Evolutionary conservation across 2,888 invertebrate genomes (phyloP), one percentile per base, ranked within the genome.

Genomic region (Petrophora chlorosata): DNA sequence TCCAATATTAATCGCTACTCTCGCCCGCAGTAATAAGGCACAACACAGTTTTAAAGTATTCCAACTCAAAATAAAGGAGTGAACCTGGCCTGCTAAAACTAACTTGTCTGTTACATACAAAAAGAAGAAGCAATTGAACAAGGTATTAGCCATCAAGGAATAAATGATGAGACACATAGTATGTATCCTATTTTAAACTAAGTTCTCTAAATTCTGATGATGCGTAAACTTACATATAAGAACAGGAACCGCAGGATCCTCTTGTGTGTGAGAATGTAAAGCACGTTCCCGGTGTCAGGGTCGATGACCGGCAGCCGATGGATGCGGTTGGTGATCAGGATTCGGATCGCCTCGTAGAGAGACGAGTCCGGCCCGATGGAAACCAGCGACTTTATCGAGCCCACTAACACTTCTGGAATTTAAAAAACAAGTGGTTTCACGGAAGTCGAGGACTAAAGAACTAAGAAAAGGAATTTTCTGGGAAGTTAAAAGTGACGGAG

Each of bases 221-320:
- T n/a, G n/a, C 35, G 22, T 30, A 15, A 8, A 94, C 98, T 96
- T 90, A 99, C 99, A 91, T 98, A 99, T 88, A 99, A 93, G 92
- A 98, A 99, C 67, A 99, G 94, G 92, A 99, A 99, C 84, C 98
- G 94, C 67, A 99, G 93, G 82, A 99, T 98, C 85, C 99, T 94
- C 91, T 99, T 99, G 89, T 99, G 99, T 36, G 99, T 99, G 72
- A 99, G 94, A 83, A 99, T 99, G 90, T 99, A 99, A 62, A 99
- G 94, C 67, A 99, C 98, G 85, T 99, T 98, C 76, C 98, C 98
- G 25, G 98, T 98, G 52, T 95, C 93, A 36, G 95, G 95, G 89
- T 99, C 99, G 73, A 99, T 97, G 72, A 99, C 98, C 65, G 99
- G 99, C 85, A 99, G 92, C 79, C 99, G 94, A 91, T 99, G 99